Base-by-base conservation (phyloP, 2,888 invertebrate species). In the Callinectes sapidus region DNA sequence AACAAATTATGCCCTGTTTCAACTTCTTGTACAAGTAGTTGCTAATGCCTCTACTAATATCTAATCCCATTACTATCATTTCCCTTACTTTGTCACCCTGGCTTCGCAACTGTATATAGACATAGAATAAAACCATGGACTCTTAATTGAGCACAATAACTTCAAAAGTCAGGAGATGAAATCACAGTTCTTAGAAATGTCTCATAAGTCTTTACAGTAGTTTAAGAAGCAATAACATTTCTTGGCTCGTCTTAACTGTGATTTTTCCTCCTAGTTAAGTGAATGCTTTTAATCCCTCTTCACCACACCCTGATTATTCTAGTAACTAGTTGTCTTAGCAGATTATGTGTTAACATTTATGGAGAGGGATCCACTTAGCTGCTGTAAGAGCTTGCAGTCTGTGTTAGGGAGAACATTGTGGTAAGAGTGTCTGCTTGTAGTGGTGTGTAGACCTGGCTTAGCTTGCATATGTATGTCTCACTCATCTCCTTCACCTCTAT, bases 371-470 rank as follows among this genome's bases (percentile, higher is more conserved):
- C n/a, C 35, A 23, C 81, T 16, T 35, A 13, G 81, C 35, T 35
- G 28, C 71, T 71, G 35, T 35, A 14, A 81, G 16, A 81, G 81
- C 16, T 81, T 81, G 32, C 18, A 32, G 81, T 81, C 6, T 13
- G 28, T 28, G 8, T 28, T 77, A 81, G 81, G 92, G 81, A 61
- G 66, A 66, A 42, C 66, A 90, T 86, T 89, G 91, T 66, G 81
- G 35, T 71, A 13, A 88, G 28, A 14, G 87, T 88, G 87, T 88
- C 71, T 71, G 81, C 91, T 55, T 71, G 54, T 88, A 88, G 88
- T 91, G 77, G 55, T 91, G 91, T 91, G 88, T 91, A 91, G 91
- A 81, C 77, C 81, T 90, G 77, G 90, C 90, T 92, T 92, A 90
- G 90, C 90, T 87, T 90, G 48, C 48, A 48, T 48, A 28, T 61